These are phyloP conservation scores for Euzophera pinguis DNA, from an alignment of 2,888 invertebrate genomes.

Conservation along the genomic window DNA sequence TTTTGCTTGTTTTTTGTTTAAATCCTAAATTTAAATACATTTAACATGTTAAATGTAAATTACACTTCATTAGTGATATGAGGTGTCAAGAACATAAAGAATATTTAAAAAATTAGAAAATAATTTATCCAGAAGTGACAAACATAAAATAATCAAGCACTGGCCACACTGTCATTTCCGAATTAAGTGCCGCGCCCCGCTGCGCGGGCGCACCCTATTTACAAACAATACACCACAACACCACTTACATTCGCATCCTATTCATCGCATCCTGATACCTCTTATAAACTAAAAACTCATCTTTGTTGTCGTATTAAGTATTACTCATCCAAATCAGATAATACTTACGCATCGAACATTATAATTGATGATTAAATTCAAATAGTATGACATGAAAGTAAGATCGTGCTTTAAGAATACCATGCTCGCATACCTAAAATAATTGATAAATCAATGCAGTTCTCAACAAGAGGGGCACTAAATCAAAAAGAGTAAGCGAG, in stretches of 20 bases:
- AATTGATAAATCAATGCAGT: slow-evolving; percentile 78
- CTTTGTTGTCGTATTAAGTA: slow-evolving; percentile 33
- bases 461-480: slow-evolving; percentile 66
- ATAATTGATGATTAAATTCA: slow-evolving; percentile 74
- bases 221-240: slow-evolving; percentile 60
- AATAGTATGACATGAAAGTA: slow-evolving; percentile 73
- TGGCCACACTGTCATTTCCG: slow-evolving; percentile 38
- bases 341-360: slow-evolving; percentile 56
- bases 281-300: slow-evolving; percentile 27
- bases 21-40: too few species aligned
- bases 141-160: slow-evolving; percentile 24
- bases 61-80: too few species aligned
- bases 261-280: slow-evolving; percentile 33
- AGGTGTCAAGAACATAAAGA: too few species aligned
- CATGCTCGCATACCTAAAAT: slow-evolving; percentile 69
- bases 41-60: too few species aligned
- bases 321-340: slow-evolving; percentile 68
- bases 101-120: neutral
- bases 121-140: slow-evolving; percentile 22
- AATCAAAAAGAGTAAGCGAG: slow-evolving; percentile 65
- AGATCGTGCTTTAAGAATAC: slow-evolving; percentile 71
- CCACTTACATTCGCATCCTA: slow-evolving; percentile 40
- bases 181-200: slow-evolving; percentile 48
- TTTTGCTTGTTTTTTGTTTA: too few species aligned
- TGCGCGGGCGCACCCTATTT: slow-evolving; percentile 55